A percentile compares a stretch with the other conserved stretches of the same genome.
phyloP scores from a whole-genome alignment of 92 coral and sea anemone genomes.

The Bergia sp. region DNA sequence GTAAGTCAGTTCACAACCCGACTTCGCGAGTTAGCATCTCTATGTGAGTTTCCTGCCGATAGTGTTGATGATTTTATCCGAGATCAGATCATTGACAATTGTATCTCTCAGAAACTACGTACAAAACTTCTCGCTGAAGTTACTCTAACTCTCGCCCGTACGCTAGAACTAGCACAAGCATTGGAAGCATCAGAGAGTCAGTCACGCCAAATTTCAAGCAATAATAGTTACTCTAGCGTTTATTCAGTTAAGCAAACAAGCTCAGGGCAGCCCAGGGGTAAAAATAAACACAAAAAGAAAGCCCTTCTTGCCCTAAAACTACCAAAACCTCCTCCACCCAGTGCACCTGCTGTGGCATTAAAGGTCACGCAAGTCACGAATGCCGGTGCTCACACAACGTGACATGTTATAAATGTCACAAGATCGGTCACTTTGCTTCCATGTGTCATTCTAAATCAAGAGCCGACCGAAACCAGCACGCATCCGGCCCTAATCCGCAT shows the following conservation, averaged over 20 bases:
- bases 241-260: not conserved
- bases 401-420: constrained; percentile 14
- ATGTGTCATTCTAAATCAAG: not conserved
- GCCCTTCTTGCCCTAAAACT: not conserved
- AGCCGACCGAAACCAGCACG: not conserved
- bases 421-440: constrained; percentile 33
- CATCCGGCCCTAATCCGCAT: not conserved
- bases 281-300: not conserved
- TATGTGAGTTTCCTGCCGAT: constrained; percentile 35
- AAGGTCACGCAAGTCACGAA: not conserved
- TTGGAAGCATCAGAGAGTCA: constrained; percentile 44
- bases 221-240: not conserved
- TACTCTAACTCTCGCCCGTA: constrained; percentile 29
- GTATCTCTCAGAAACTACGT: constrained; percentile 34
- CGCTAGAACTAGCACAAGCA: constrained; percentile 39
- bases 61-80: constrained; percentile 46
- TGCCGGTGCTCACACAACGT: constrained; percentile 6
- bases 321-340: not conserved
- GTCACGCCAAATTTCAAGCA: constrained; percentile 36
- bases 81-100: constrained; percentile 47
- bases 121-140: constrained; percentile 40
- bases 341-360: constrained; percentile 17
- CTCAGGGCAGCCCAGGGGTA: not conserved
- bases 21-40: constrained; percentile 8
- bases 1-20: constrained; percentile 31